These are phyloP conservation scores for Protomyctophum bolini DNA, from an alignment of 2,113 vertebrate species.

Conservation along the genomic window DNA sequence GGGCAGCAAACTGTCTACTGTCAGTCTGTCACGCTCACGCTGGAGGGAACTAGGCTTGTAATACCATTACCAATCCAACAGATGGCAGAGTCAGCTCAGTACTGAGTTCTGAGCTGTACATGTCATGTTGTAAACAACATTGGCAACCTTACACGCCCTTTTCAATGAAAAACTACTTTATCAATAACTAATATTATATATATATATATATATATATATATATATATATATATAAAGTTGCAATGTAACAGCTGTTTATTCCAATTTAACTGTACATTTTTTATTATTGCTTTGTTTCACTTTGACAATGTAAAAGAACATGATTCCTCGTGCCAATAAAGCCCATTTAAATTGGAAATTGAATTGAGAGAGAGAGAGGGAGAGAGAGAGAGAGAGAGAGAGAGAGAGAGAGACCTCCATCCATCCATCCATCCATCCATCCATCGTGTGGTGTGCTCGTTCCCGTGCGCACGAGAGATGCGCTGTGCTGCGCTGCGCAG, in stretches of 20 bases:
- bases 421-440: slow-evolving; percentile 23
- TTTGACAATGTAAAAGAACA: no score
- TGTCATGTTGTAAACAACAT: not conserved
- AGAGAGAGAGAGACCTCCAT: slow-evolving; percentile 26
- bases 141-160: no score
- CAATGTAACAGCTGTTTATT: no score
- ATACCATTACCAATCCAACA: slow-evolving; percentile 47
- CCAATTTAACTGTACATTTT: no score
- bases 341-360: not conserved
- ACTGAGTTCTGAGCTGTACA: not conserved
- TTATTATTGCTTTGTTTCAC: no score
- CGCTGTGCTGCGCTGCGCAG: slow-evolving; percentile 48
- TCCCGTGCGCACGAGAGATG: slow-evolving; percentile 64
- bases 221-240: no score
- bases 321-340: not conserved
- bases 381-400: slow-evolving; percentile 8
- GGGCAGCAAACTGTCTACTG: not conserved
- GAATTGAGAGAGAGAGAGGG: not conserved
- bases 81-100: slow-evolving; percentile 59
- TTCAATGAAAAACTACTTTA: no score
- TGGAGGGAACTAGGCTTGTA: slow-evolving; percentile 17
- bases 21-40: not conserved
- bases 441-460: slow-evolving; percentile 59
- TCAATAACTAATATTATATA: no score
- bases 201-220: no score